A percentile compares a stretch with the other conserved stretches of the same genome.
These are phyloP conservation scores for Kradibia gibbosae DNA, from an alignment of 1,140 invertebrate genomes.

Conservation along the genomic window DNA sequence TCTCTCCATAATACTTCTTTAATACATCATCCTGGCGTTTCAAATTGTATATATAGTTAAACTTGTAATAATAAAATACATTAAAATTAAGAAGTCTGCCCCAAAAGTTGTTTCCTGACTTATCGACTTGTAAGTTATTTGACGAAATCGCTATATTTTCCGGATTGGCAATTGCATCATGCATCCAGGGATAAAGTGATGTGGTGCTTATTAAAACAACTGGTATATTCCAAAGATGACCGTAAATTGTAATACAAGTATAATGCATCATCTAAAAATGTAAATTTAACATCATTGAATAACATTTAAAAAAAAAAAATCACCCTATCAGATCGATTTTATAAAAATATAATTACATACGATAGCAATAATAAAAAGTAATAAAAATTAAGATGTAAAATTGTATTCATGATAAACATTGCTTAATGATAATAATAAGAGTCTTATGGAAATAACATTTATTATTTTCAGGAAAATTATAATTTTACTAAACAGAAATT, in stretches of 20 bases:
- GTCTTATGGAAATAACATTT: no score
- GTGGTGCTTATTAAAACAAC: conserved; percentile 75
- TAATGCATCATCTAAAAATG: background rate
- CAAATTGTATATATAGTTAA: conserved; percentile 54
- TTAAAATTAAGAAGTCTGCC: conserved; percentile 74
- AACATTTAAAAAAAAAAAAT: no score
- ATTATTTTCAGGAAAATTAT: no score
- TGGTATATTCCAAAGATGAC: conserved; percentile 75
- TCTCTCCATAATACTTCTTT: conserved; percentile 65
- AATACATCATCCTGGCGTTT: conserved; percentile 59
- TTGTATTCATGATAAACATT: no score
- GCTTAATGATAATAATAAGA: no score
- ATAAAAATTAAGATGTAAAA: no score
- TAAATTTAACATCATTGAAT: no score
- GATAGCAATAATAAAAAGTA: no score
- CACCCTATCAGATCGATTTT: no score
- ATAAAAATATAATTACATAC: no score
- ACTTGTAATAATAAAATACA: conserved; percentile 45
- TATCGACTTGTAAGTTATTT: conserved; percentile 73
- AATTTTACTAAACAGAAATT: no score
- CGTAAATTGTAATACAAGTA: conserved; percentile 73
- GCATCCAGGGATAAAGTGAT: conserved; percentile 76
- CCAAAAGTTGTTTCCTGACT: conserved; percentile 75
- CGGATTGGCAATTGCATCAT: conserved; percentile 77
- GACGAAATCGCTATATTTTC: conserved; percentile 77